phyloP scores from a whole-genome alignment of 2,113 vertebrate genomes.

The Oxyruncus cristatus region DNA sequence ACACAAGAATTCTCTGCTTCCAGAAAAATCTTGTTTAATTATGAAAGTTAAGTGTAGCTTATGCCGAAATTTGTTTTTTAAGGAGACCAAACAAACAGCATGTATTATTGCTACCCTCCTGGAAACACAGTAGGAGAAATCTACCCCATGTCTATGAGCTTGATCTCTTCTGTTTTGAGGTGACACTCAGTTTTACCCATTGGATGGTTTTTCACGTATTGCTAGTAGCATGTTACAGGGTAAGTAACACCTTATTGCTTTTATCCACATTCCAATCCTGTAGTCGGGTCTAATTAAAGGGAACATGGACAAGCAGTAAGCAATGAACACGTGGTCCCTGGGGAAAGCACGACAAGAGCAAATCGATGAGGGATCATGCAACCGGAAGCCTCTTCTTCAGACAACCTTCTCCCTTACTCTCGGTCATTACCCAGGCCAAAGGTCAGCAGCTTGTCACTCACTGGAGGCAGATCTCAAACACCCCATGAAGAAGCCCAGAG shows the following conservation, averaged over 20 bases:
- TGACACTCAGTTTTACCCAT: rapidly evolving
- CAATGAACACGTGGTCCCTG: rapidly evolving
- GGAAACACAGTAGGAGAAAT: background rate
- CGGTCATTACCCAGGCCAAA: background rate
- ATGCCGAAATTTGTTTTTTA: background rate
- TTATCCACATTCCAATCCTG: background rate
- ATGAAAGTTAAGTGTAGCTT: background rate
- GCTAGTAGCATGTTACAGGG: background rate
- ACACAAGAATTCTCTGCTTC: background rate
- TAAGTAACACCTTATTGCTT: background rate
- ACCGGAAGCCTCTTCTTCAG: background rate
- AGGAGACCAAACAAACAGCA: background rate
- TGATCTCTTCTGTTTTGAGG: background rate
- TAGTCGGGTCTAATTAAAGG: background rate
- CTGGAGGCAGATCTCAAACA: background rate
- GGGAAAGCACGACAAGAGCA: background rate
- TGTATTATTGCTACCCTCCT: background rate
- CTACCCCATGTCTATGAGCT: background rate
- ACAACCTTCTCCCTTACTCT: background rate
- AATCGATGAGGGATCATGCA: background rate
- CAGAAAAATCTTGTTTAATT: background rate
- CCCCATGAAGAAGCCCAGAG: background rate
- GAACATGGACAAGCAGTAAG: background rate
- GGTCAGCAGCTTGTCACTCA: background rate
- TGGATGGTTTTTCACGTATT: background rate